phyloP scores from a whole-genome alignment of 2,113 vertebrate genomes.

The Chrysemys picta region DNA sequence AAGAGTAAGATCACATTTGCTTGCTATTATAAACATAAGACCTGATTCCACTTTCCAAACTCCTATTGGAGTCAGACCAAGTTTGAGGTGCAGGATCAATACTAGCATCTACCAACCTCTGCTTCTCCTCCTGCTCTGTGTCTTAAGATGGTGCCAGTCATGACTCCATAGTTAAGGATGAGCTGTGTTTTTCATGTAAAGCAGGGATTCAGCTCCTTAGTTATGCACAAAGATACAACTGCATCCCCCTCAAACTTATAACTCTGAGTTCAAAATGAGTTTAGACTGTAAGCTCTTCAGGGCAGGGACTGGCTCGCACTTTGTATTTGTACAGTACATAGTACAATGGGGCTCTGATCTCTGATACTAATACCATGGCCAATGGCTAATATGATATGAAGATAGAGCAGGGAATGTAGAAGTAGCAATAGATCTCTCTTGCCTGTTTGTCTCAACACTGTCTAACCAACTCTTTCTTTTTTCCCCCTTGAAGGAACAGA shows the following conservation, averaged over 20 bases:
- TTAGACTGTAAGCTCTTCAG: not conserved
- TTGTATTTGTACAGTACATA: not conserved
- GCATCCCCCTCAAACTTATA: not conserved
- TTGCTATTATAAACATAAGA: constrained; percentile 65
- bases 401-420: not conserved
- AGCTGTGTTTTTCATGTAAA: not conserved
- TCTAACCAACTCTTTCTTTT: not conserved
- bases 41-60: constrained; percentile 37
- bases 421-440: not conserved
- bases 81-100: constrained; percentile 8
- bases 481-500: not conserved
- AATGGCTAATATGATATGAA: not conserved
- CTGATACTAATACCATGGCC: not conserved
- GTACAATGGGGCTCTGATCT: not conserved
- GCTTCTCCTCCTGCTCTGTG: not conserved
- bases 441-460: not conserved
- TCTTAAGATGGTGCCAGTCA: not conserved
- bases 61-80: constrained; percentile 22
- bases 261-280: not conserved
- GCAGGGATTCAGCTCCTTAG: not conserved
- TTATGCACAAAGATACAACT: not conserved
- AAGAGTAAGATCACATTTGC: constrained; percentile 61
- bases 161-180: not conserved
- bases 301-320: not conserved
- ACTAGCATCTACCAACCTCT: not conserved